Percentiles rank a stretch among this genome's conserved stretches.
These are phyloP conservation scores for Leptinotarsa haldemani DNA, from an alignment of 2,888 invertebrate genomes.

Conservation along the genomic window DNA sequence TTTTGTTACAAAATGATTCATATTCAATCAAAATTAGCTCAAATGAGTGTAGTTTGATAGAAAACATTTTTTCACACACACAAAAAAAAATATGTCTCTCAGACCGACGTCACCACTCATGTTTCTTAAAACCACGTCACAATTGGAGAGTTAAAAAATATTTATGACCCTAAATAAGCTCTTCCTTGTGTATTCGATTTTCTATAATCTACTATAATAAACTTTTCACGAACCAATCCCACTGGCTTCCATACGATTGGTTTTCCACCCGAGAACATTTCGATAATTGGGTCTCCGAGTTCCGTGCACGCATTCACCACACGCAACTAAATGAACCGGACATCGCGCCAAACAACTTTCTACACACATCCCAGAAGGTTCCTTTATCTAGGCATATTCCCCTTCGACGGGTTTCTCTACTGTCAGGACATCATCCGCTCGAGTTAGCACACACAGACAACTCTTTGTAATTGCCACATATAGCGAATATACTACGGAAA, in stretches of 20 bases:
- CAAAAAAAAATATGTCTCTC: no score
- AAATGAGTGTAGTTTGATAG: no score
- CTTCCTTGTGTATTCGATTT: not conserved
- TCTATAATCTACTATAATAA: not conserved
- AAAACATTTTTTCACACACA: no score
- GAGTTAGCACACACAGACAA: not conserved
- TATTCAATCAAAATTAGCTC: no score
- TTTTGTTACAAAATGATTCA: no score
- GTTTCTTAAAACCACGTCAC: no score
- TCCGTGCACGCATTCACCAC: not conserved
- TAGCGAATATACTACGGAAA: slow-evolving; percentile 7
- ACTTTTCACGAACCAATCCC: not conserved
- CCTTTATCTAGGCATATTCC: slow-evolving; percentile 9
- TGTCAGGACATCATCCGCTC: slow-evolving; percentile 2
- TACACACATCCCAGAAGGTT: not conserved
- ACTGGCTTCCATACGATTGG: not conserved
- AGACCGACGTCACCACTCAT: no score
- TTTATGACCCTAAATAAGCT: not conserved
- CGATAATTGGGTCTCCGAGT: not conserved
- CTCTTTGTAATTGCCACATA: not conserved
- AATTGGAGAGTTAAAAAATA: no score
- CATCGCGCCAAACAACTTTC: not conserved
- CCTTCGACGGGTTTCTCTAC: not conserved
- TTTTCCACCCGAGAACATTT: not conserved
- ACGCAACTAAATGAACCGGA: not conserved